phyloP scores from a whole-genome alignment of 2,888 invertebrate genomes.

The Pharmacophagus antenor region DNA sequence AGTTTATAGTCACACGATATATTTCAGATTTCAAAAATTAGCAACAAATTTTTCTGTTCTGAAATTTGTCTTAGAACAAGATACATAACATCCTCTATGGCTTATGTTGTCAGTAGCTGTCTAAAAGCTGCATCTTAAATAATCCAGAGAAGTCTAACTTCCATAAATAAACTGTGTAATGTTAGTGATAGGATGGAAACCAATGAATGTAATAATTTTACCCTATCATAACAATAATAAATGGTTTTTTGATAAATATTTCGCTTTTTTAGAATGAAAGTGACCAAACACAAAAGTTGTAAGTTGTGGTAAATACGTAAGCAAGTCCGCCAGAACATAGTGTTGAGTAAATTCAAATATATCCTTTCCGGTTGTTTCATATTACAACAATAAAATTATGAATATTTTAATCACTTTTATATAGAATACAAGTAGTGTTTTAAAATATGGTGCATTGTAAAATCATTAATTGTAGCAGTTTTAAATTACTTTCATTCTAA shows the following conservation, averaged over 20 bases:
- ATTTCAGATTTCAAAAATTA: neutral
- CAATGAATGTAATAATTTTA: conserved; percentile 1
- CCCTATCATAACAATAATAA: neutral
- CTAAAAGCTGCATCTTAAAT: neutral
- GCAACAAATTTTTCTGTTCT: neutral
- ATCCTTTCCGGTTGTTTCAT: too few relatives aligned
- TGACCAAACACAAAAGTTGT: too few relatives aligned
- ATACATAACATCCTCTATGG: neutral
- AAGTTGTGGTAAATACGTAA: too few relatives aligned
- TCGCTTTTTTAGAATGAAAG: too few relatives aligned
- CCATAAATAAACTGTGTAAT: conserved; percentile 11
- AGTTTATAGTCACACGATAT: neutral
- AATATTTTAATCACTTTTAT: too few relatives aligned
- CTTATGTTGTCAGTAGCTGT: neutral
- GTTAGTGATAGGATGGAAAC: conserved; percentile 7
- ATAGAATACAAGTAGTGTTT: too few relatives aligned
- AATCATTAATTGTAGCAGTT: too few relatives aligned
- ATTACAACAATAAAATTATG: too few relatives aligned
- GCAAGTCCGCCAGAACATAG: too few relatives aligned
- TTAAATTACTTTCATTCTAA: too few relatives aligned
- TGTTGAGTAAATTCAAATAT: too few relatives aligned
- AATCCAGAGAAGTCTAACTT: conserved; percentile 2
- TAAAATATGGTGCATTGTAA: too few relatives aligned
- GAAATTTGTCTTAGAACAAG: neutral
- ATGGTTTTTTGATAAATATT: neutral